Evolutionary conservation across 1,140 invertebrate species (phyloP), one percentile per base, ranked within the genome.

Genomic region (Mercenaria mercenaria): DNA sequence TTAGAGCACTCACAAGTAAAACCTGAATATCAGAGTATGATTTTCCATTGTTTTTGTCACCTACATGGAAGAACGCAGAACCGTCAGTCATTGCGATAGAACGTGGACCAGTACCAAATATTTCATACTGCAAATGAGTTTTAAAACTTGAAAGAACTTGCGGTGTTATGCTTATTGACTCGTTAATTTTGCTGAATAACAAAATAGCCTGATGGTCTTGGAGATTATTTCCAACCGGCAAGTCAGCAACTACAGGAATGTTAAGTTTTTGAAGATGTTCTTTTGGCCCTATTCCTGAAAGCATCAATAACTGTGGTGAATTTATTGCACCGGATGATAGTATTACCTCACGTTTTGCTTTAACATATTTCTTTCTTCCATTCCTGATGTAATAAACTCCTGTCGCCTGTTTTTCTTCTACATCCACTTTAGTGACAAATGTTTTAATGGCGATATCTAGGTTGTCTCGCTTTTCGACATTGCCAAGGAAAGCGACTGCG

Each of bases 221-320:
- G 0, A 99, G 96, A 95, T 99, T 99, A 74, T 98, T 96, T 0
- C 99, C 99, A 4, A 99, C 98, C 0, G 98, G 97, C 26, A 98
- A 96, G 96, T 98, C 97, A n/a, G 93, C 90, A 20, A 79, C n/a
- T 10, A 93, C 91, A 23, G 80, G 88, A 29, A 94, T 93, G 93
- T 92, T 81, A 15, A 91, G 64, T 18, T 80, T 56, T 29, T 93
- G 77, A 15, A 94, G 85, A 56, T 94, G 93, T 77, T 91, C 64
- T 47, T 67, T 72, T 1, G 98, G 98, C 0, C 98, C 98, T 2
- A 99, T 97, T 0, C 98, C 99, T 0, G 98, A 98, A 0, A 99
- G 95, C 98, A 99, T 99, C 4, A 99, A 94, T 0, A 99, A 91
- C 90, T 99, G 98, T 0, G 98, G 98, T 0, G 98, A 76, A 98